Base-by-base conservation (phyloP, 2,797 vertebrate species). In the Vespertilio murinus region DNA sequence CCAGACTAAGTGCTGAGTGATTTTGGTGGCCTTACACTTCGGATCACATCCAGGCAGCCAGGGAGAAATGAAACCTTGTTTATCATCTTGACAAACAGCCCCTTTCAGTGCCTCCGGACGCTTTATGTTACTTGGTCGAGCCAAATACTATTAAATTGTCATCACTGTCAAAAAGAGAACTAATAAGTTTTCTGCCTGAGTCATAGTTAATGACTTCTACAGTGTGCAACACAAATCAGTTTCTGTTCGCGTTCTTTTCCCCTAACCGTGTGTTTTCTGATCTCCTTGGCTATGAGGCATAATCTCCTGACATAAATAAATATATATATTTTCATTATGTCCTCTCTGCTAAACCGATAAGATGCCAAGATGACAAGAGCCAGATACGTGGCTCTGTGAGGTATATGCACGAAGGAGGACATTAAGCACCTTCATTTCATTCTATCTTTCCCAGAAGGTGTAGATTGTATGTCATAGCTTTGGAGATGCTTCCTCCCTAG, bases 71-170 rank as follows among this genome's bases (percentile, higher is more conserved):
- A 98, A 98, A 97, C 96, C 97, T 97, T 98, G 97, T 98, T 98
- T 98, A 98, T 98, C 98, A 98, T 98, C 97, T 98, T 98, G 98
- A 98, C 98, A 98, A 98, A 98, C 97, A 97, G 23, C 94, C 92
- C 93, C 93, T 95, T 97, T 98, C 97, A 96, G 74, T 98, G 98
- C 97, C 96, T 97, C 96, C 56, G 96, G 98, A 98, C 42, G 75
- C 95, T 97, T 95, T 91, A 87, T 97, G 97, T 98, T 98, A 97
- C 97, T 97, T 83, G 67, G 97, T 83, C 88, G 97, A 98, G 96
- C 98, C 98, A 98, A 98, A 98, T 98, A 96, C 96, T 96, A 98
- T 98, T 98, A 98, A 98, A 98, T 98, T 98, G 97, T 97, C 98
- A 98, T 98, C 97, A 97, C 96, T 97, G 98, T 98, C 98, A 98